Evolutionary conservation across 2,888 invertebrate species (phyloP), one percentile per base, ranked within the genome.

Genomic region (Chorisops tibialis): DNA sequence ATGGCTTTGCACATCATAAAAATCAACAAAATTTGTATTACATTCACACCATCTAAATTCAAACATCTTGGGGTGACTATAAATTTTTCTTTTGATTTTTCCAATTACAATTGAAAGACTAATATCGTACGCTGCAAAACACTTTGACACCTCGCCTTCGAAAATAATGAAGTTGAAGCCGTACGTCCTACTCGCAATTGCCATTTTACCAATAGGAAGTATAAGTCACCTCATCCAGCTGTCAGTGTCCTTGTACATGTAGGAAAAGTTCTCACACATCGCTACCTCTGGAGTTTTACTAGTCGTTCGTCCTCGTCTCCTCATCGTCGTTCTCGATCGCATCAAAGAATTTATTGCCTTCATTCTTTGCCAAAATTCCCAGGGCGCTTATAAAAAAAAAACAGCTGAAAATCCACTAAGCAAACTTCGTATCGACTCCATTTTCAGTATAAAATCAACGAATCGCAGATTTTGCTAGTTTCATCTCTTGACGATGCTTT

Each of bases 341-440:
- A 56, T 56, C 56, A 56, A 56, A 56, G 56, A 56, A 56, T 56
- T 56, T 56, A 56, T 56, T 56, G 56, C 56, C 56, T 43, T 56
- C 56, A 56, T 56, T 56, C 56, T 56, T 56, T 56, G 45, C 21
- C 9, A 24, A 19, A 19, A 56, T 35, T 56, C 56, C 56, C 56
- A 43, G 43, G 56, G 45, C 56, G 35, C 45, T 45, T 56, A 45
- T 56, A 56, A 56, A 56, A 45, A 54, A 54, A 39, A 56, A 56
- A 56, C 22, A 11, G 21, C n/a, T 11, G 9, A 43, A 45, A 45
- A 56, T 45, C 45, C 39, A 43, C 43, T 45, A 56, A 56, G 56
- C 56, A 56, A 56, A 56, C 56, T 56, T 45, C 43, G 39, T 30
- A 18, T 19, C 43, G 43, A 56, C 56, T 45, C 30, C 45, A 45